Evolutionary conservation across 2,888 invertebrate species (phyloP).

Genomic region (Capitulum mitella): DNA sequence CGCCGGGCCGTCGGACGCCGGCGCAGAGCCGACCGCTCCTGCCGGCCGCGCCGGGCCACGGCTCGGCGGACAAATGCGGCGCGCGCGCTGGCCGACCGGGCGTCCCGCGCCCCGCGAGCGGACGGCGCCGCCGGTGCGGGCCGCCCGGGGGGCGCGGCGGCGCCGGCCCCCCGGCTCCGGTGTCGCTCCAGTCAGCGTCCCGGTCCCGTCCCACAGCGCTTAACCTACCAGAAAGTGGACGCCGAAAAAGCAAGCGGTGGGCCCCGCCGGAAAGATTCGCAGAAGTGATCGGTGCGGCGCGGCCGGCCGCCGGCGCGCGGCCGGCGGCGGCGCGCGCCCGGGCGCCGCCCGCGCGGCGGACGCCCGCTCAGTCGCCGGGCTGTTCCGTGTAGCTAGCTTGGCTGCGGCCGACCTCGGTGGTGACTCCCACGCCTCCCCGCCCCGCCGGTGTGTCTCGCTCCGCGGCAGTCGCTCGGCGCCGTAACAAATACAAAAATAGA

Average conservation of each 20-base stretch:
- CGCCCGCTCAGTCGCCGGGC: background rate
- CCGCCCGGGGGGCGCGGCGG: too few relatives aligned
- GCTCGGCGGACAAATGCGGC: background rate
- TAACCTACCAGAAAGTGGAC: slow-evolving; percentile 17
- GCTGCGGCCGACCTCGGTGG: background rate
- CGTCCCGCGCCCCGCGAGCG: too few relatives aligned
- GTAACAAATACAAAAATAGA: slow-evolving; percentile 23
- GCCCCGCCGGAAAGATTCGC: slow-evolving; percentile 13
- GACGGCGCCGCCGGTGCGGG: too few relatives aligned
- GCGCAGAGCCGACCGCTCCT: background rate
- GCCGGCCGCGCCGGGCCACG: background rate
- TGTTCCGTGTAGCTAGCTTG: slow-evolving; percentile 9
- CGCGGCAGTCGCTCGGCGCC: background rate
- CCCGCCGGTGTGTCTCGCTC: background rate
- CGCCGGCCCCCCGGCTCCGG: background rate
- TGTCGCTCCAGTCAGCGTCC: background rate
- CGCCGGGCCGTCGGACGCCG: background rate
- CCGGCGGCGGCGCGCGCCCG: background rate
- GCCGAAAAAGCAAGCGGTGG: slow-evolving; percentile 5
- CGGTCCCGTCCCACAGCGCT: background rate
- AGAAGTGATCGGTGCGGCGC: background rate
- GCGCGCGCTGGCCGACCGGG: too few relatives aligned
- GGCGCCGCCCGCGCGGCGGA: background rate
- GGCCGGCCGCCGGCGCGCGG: background rate
- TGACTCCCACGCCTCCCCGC: background rate